Evolutionary conservation across 2,888 invertebrate species (phyloP).

Genomic region (Agrochola lychnidis): DNA sequence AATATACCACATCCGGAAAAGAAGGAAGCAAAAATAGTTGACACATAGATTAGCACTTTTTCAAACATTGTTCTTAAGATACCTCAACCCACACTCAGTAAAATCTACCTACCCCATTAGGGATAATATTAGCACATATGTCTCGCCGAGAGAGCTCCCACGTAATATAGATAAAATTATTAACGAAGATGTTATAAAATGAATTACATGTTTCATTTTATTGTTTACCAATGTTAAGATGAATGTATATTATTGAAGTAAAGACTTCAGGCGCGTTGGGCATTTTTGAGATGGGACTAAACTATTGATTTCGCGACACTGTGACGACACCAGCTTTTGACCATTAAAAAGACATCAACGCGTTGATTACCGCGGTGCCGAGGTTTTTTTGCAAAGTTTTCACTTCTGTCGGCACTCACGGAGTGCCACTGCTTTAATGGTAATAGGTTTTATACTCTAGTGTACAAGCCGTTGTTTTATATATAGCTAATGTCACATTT

Average conservation of each 20-base stretch:
- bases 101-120: conserved; percentile 29
- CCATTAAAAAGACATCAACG: no score
- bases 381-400: no score
- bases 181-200: conserved; percentile 43
- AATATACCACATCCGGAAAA: not conserved
- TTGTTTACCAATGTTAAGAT: conserved; percentile 13
- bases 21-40: conserved; percentile 9
- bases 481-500: not conserved
- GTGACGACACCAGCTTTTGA: no score
- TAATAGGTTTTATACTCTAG: not conserved
- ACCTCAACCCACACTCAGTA: conserved; percentile 36
- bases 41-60: conserved; percentile 35
- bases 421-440: no score
- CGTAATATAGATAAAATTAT: conserved; percentile 45
- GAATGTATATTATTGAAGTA: not conserved
- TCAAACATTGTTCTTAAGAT: conserved; percentile 21
- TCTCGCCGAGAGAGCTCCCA: conserved; percentile 38
- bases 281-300: no score
- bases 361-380: no score
- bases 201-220: conserved; percentile 29
- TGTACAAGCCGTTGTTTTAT: not conserved
- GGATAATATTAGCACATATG: conserved; percentile 53
- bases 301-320: no score
- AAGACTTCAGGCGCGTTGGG: no score
- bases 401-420: no score